These are phyloP conservation scores for Luehdorfia chinensis DNA, from an alignment of 1,140 invertebrate genomes.

Conservation along the genomic window DNA sequence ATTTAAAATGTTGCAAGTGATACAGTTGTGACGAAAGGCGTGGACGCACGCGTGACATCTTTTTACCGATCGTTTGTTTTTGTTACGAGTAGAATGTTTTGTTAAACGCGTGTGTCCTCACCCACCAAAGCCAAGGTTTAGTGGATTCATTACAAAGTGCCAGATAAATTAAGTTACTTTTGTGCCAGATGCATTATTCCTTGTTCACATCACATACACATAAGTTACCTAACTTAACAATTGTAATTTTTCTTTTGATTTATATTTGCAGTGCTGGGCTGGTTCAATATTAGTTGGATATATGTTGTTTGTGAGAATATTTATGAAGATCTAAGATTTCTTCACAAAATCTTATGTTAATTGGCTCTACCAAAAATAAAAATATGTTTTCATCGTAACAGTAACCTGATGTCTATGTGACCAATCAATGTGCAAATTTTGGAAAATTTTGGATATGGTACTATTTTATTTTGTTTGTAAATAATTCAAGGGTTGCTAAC, in stretches of 20 bases:
- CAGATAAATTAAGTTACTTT: neutral
- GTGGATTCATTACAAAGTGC: slow-evolving; percentile 1
- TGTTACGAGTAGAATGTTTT: slow-evolving; percentile 15
- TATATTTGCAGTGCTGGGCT: neutral
- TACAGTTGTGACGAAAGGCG: neutral
- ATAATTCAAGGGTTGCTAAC: too few species aligned
- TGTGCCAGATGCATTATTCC: neutral
- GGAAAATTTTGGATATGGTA: too few species aligned
- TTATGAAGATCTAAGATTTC: too few species aligned
- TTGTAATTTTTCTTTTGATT: neutral
- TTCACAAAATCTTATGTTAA: too few species aligned
- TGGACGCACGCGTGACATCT: neutral
- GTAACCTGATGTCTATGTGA: too few species aligned
- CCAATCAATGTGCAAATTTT: too few species aligned
- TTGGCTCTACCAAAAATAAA: too few species aligned
- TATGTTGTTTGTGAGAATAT: too few species aligned
- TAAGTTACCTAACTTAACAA: too few species aligned
- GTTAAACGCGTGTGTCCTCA: neutral
- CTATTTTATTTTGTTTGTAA: too few species aligned
- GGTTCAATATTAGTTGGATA: neutral
- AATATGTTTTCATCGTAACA: too few species aligned
- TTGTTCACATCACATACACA: neutral
- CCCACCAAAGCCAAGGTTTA: neutral
- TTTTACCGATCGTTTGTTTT: slow-evolving; percentile 2
- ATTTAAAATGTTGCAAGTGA: neutral